phyloP scores from a whole-genome alignment of 1,140 invertebrate species.

The Caenorhabditis elegans region WBcel235 BX284603.4:3835001-3835500 shows the following conservation, averaged over 20 bases:
- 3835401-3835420: not conserved
- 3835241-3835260: not conserved
- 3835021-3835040: too few relatives aligned
- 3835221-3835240: not conserved
- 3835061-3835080: too few relatives aligned
- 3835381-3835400: too few relatives aligned
- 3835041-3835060: too few relatives aligned
- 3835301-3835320: not conserved
- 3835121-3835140: too few relatives aligned
- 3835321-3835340: not conserved
- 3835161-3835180: too few relatives aligned
- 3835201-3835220: too few relatives aligned
- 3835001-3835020: too few relatives aligned
- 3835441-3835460: constrained; percentile 13
- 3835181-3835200: too few relatives aligned
- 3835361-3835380: not conserved
- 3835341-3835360: constrained; percentile 7
- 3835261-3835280: not conserved
- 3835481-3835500: not conserved
- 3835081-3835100: too few relatives aligned
- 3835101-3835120: too few relatives aligned
- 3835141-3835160: too few relatives aligned
- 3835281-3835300: not conserved
- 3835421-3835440: not conserved
- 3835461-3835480: not conserved